Evolutionary conservation across 1,140 invertebrate genomes (phyloP).

Genomic region (Zaprionus lachaisei): DNA sequence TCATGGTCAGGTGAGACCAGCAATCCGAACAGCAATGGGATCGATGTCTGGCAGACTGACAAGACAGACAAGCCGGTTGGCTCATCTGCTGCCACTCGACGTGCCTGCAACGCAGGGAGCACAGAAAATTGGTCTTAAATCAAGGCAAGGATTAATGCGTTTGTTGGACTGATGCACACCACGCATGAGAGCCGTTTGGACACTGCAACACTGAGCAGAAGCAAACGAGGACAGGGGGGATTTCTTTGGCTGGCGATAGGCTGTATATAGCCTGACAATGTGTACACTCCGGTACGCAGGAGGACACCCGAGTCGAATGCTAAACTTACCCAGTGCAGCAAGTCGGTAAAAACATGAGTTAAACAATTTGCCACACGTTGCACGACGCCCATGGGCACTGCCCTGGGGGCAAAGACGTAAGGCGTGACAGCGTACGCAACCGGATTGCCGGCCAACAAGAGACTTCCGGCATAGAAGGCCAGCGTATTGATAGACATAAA

Average conservation of each 20-base stretch:
- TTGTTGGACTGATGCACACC: conserved; percentile 25
- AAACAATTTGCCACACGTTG: conserved; percentile 87
- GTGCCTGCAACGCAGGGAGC: conserved; percentile 41
- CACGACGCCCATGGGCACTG: conserved; percentile 88
- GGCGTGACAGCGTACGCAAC: conserved; percentile 89
- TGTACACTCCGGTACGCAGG: conserved; percentile 1
- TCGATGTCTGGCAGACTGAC: conserved; percentile 12
- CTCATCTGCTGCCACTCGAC: conserved; percentile 27
- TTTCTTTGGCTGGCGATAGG: conserved; percentile 10
- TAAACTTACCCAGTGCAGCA: conserved; percentile 50
- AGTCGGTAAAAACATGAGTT: conserved; percentile 83
- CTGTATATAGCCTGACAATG: conserved; percentile 32
- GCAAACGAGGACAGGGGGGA: too few relatives aligned
- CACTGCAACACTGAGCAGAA: too few relatives aligned
- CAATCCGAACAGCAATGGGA: conserved; percentile 15
- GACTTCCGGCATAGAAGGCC: conserved; percentile 89
- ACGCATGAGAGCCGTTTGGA: conserved; percentile 24
- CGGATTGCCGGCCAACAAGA: conserved; percentile 89
- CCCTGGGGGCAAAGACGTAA: conserved; percentile 87
- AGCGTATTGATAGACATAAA: conserved; percentile 90
- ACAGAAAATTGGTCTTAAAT: conserved; percentile 75
- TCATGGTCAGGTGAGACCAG: conserved; percentile 36
- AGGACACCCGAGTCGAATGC: conserved; percentile 5
- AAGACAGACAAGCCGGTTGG: not conserved
- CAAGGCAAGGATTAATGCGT: conserved; percentile 80